phyloP scores from a whole-genome alignment of 2,113 vertebrate species.

The Ornithorhynchus anatinus region DNA sequence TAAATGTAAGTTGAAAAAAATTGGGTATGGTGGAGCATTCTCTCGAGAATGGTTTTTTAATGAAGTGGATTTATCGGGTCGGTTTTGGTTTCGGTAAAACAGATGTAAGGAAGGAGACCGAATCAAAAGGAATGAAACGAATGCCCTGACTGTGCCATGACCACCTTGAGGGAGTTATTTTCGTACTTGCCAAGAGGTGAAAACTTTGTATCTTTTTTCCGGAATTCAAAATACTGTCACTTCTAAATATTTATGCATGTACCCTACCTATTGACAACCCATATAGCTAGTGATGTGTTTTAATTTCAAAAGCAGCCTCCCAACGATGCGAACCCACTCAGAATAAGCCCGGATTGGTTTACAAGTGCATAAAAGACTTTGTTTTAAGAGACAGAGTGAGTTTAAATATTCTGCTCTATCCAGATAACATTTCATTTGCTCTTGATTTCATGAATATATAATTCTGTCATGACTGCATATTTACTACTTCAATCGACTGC shows the following conservation, averaged over 20 bases:
- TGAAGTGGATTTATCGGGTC: constrained; percentile 24
- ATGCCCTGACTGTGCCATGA: neutral
- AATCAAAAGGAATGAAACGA: constrained; percentile 44
- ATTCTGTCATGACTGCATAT: constrained; percentile 57
- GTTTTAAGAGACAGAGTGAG: constrained; percentile 31
- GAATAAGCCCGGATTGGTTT: neutral
- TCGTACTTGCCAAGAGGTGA: constrained; percentile 22
- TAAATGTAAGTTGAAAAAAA: neutral
- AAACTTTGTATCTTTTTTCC: neutral
- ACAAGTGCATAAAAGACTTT: constrained; percentile 20
- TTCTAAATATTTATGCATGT: too few relatives aligned
- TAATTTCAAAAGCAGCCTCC: constrained; percentile 30
- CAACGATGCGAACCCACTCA: constrained; percentile 12
- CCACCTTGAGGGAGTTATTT: neutral
- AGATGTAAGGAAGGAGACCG: neutral
- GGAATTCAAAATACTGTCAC: too few relatives aligned
- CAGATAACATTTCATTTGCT: constrained; percentile 37
- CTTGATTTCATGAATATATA: constrained; percentile 63
- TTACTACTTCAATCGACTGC: constrained; percentile 42
- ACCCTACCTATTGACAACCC: too few relatives aligned
- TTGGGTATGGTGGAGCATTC: neutral
- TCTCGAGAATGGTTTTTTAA: neutral
- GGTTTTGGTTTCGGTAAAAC: constrained; percentile 21
- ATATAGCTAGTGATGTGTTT: constrained; percentile 50
- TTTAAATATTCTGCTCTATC: constrained; percentile 44